Base-by-base conservation (phyloP, 2,888 invertebrate genomes). In the Digitonthophagus gazella region DNA sequence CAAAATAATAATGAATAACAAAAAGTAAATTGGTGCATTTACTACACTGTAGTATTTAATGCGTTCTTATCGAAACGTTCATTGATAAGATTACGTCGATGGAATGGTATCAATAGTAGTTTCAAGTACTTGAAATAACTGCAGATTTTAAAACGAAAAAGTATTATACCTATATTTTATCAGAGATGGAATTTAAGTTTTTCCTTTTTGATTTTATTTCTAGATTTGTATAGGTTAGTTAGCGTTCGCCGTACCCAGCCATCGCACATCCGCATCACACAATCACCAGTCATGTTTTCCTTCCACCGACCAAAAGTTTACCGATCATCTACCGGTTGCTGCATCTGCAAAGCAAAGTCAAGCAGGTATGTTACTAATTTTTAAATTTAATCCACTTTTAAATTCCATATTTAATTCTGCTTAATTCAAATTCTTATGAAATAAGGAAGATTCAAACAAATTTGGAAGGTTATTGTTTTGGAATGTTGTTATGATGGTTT, bases 271-370 rank as follows among this genome's bases (percentile, higher is more conserved):
- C 63, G 15, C 64, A 67, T 67, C 67, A 68, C 58, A 68, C 44
- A 61, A 68, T 72, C 74, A 74, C 73, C 74, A 58, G 73, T 80
- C 78, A 93, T 93, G 93, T 93, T 93, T 84, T 91, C 91, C 82
- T 93, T 93, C 83, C 93, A 93, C 83, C 92, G 91, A 82, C 93
- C 93, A 72, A 91, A 93, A 85, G 93, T 93, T 72, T 94, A 93
- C 81, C 88, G 92, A 75, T 92, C 92, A 67, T 85, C 90, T 67
- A 90, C 90, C 75, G 94, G 94, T 65, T 94, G 94, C 82, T 94
- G 93, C 82, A 94, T 94, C 77, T 94, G 93, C 81, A 90, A 92
- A 81, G 93, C 93, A 58, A 94, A 94, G 83, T 93, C 93, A 19
- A 91, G 91, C 87, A 91, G 89, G 89, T 89, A 83, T n/a, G n/a